phyloP scores from a whole-genome alignment of 2,797 vertebrate genomes.

The Diceros bicornis region DNA sequence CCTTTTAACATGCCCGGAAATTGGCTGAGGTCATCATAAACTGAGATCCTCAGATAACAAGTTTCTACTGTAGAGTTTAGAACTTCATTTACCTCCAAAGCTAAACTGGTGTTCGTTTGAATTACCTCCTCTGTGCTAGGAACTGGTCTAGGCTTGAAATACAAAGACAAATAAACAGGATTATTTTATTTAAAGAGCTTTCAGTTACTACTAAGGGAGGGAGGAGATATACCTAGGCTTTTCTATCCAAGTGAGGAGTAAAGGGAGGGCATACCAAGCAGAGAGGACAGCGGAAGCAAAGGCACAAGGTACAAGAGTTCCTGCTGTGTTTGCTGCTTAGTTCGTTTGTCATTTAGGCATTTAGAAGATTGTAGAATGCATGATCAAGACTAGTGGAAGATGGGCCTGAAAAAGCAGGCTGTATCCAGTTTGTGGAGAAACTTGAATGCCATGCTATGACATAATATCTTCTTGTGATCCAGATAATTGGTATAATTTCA shows the following conservation, averaged over 20 bases:
- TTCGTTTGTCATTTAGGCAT: neutral
- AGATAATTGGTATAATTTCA: neutral
- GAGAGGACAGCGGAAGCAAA: neutral
- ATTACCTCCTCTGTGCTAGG: neutral
- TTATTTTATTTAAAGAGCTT: neutral
- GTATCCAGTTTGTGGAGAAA: neutral
- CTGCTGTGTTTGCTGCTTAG: neutral
- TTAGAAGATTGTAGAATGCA: neutral
- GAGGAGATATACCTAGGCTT: neutral
- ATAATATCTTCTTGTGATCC: neutral
- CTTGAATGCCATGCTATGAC: neutral
- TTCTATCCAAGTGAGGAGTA: neutral
- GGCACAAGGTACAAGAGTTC: neutral
- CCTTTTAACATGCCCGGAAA: neutral
- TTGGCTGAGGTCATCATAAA: neutral
- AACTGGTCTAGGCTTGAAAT: neutral
- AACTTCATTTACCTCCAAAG: neutral
- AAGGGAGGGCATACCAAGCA: neutral
- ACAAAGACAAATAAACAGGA: neutral
- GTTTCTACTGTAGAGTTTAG: neutral
- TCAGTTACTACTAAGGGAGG: neutral
- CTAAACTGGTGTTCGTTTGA: neutral
- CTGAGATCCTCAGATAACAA: neutral
- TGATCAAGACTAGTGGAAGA: neutral
- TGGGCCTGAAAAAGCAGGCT: neutral